Conservation (phyloP, 2,888 invertebrate species). For the Axea sp. region DNA sequence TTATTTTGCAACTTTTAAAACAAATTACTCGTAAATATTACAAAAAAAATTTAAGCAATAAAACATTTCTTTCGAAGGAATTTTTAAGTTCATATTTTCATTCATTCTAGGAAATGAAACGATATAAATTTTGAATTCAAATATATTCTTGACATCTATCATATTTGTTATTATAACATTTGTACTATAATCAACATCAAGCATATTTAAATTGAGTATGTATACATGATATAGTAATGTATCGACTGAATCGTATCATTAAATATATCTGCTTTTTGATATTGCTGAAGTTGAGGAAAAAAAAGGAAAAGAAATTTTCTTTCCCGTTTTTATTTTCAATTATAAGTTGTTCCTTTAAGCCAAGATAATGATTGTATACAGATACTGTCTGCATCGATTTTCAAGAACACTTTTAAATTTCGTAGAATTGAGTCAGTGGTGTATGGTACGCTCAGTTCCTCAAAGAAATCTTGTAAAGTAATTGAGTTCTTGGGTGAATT, state of each 20-base stretch:
- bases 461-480: constrained; percentile 60
- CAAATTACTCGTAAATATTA: constrained; percentile 9
- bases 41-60: not conserved
- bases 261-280: no score
- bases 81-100: not conserved
- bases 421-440: constrained; percentile 46
- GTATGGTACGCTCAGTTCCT: constrained; percentile 46
- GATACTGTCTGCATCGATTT: constrained; percentile 18
- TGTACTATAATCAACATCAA: no score
- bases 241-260: no score
- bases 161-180: no score
- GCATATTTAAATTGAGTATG: no score
- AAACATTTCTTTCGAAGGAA: constrained; percentile 1
- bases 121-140: no score
- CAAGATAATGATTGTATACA: constrained; percentile 9
- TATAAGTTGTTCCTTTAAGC: constrained; percentile 4
- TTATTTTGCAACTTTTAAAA: not conserved
- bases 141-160: no score
- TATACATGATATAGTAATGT: no score
- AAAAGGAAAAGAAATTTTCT: no score
- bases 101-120: not conserved
- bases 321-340: no score
- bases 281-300: no score
- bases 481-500: constrained; percentile 61
- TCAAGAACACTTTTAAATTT: constrained; percentile 40